Evolutionary conservation across 2,888 invertebrate species (phyloP).

Genomic region (Eilema caniola): DNA sequence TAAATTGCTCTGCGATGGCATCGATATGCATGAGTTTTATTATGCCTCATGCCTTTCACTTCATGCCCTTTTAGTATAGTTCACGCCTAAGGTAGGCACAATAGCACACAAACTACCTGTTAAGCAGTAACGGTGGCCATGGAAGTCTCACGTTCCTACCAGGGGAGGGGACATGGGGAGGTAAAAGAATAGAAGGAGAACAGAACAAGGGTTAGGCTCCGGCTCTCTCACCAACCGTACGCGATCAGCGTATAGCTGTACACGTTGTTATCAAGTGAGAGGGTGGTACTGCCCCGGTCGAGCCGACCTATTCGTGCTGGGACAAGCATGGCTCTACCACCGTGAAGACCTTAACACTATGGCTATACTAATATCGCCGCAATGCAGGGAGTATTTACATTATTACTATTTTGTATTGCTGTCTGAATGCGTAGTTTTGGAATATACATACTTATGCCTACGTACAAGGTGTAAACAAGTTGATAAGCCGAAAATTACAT

Average conservation of each 20-base stretch:
- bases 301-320: neutral
- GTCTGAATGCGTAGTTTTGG: constrained; percentile 12
- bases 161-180: neutral
- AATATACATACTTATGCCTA: constrained; percentile 11
- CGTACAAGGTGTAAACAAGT: neutral
- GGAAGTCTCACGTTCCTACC: neutral
- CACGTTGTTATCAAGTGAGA: constrained; percentile 1
- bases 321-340: constrained; percentile 4
- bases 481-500: neutral
- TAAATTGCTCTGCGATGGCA: too few relatives aligned
- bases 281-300: neutral
- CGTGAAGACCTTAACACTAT: neutral
- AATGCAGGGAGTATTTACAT: constrained; percentile 3
- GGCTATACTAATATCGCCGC: neutral
- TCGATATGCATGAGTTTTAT: too few relatives aligned
- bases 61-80: too few relatives aligned
- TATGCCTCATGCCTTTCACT: too few relatives aligned
- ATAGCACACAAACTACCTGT: neutral
- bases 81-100: neutral
- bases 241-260: neutral
- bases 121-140: neutral
- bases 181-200: neutral
- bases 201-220: neutral
- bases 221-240: neutral
- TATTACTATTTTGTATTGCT: constrained; percentile 13